phyloP scores from a whole-genome alignment of 2,797 vertebrate species.

The Lepus oiostolus region DNA sequence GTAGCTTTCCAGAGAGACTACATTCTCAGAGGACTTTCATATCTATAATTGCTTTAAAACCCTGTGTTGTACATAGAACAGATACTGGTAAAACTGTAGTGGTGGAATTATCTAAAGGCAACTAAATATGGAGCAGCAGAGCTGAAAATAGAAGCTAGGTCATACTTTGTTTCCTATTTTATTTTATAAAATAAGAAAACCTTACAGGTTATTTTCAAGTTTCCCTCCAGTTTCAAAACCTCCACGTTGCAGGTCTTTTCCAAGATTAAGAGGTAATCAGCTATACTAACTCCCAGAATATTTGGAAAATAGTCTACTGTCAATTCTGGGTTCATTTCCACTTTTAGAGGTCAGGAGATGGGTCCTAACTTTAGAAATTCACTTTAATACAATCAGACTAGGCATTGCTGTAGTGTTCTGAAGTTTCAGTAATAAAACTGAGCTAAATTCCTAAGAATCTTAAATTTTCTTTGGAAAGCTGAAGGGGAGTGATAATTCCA shows the following conservation, averaged over 20 bases:
- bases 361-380: background rate
- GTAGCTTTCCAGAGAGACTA: background rate
- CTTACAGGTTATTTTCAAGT: background rate
- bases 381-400: background rate
- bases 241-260: background rate
- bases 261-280: background rate
- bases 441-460: background rate
- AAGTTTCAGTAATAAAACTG: background rate
- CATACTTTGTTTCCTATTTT: background rate
- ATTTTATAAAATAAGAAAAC: constrained; percentile 49
- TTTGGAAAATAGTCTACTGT: constrained; percentile 11
- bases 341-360: background rate
- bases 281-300: background rate
- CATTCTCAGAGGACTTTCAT: background rate
- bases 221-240: constrained; percentile 41
- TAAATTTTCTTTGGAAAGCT: background rate
- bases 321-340: background rate
- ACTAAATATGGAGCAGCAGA: background rate
- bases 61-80: background rate
- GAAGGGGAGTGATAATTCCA: background rate
- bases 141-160: background rate
- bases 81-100: background rate
- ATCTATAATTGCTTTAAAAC: constrained; percentile 48
- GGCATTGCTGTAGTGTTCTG: background rate
- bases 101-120: background rate